Evolutionary conservation across 2,888 invertebrate genomes (phyloP), one percentile per base, ranked within the genome.

Genomic region (Eubasilissa splendida): DNA sequence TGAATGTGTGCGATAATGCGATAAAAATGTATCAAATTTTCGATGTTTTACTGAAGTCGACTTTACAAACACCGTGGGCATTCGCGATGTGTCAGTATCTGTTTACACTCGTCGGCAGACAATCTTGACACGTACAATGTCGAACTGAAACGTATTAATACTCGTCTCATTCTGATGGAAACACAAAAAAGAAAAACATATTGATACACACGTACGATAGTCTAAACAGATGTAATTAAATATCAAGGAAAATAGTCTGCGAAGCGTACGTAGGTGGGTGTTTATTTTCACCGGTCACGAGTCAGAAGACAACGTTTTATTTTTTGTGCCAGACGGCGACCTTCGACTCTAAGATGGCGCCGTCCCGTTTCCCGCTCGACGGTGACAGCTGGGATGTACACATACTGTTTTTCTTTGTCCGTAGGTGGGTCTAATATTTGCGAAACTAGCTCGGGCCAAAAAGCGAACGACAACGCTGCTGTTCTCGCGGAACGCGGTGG

Each of bases 391-490:
- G 76, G 71, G 53, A 42, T 70, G 52, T 54, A 70, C 70, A 60
- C 22, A 70, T 52, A 53, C 22, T 79, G 79, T 73, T 73, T 58
- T 73, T 73, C 56, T 73, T 73, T 60, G 80, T 91, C 88, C 90
- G 85, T 90, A 91, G 91, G 91, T 91, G 90, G 91, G 91, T 90
- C 90, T 91, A 87, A 91, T 91, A 88, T 91, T 91, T 86, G 91
- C 98, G 84, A 99, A 99, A 91, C 91, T 99, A 85, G 98, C 98
- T 71, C 91, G 99, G 77, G 97, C 99, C 82, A 98, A 98, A 91
- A 98, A 98, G 89, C 93, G 99, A 85, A 97, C 98, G 76, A 97
- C 98, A 88, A 99, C 99, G 53, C 92, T 99, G 85, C 93, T 99
- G 86, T 99, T 98, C 90, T 97, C 97, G 84, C 92, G 97, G 85